phyloP scores from a whole-genome alignment of 2,113 vertebrate species.

The Lonchura striata region DNA sequence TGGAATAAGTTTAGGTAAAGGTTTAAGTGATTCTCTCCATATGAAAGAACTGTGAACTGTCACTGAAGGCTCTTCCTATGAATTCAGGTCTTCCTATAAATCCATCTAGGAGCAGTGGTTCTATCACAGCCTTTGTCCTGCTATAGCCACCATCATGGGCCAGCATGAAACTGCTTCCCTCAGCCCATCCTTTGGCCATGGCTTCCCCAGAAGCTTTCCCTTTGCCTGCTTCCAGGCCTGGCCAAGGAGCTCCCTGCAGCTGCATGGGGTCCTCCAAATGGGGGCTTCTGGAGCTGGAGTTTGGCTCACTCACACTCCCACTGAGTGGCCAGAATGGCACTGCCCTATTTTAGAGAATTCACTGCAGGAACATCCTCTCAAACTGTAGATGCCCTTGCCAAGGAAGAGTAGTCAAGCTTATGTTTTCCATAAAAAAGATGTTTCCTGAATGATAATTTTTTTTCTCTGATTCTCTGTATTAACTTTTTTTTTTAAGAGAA shows the following conservation, averaged over 20 bases:
- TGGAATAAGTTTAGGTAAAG: not conserved
- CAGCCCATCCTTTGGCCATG: fast-evolving
- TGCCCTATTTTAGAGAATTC: not conserved
- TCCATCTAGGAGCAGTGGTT: not conserved
- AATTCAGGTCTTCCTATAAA: not conserved
- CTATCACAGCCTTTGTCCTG: not conserved
- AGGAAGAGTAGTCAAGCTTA: slow-evolving; percentile 38
- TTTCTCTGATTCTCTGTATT: not conserved
- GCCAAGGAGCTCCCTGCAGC: not conserved
- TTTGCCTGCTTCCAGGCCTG: not conserved
- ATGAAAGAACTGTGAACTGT: not conserved
- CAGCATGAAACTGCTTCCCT: not conserved
- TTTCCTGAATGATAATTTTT: not conserved
- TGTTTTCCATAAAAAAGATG: slow-evolving; percentile 52
- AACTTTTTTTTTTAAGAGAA: not conserved
- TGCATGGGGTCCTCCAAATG: not conserved
- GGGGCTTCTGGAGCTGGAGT: not conserved
- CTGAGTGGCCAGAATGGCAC: not conserved
- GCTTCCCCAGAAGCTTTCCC: not conserved
- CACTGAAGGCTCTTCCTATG: not conserved
- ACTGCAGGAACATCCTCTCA: not conserved
- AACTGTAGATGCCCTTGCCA: slow-evolving; percentile 25
- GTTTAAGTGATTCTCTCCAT: not conserved
- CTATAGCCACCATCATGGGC: not conserved
- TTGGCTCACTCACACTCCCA: not conserved